Percentiles rank a stretch among this genome's conserved stretches.
phyloP scores from a whole-genome alignment of 2,113 vertebrate species.

The Propithecus coquereli region DNA sequence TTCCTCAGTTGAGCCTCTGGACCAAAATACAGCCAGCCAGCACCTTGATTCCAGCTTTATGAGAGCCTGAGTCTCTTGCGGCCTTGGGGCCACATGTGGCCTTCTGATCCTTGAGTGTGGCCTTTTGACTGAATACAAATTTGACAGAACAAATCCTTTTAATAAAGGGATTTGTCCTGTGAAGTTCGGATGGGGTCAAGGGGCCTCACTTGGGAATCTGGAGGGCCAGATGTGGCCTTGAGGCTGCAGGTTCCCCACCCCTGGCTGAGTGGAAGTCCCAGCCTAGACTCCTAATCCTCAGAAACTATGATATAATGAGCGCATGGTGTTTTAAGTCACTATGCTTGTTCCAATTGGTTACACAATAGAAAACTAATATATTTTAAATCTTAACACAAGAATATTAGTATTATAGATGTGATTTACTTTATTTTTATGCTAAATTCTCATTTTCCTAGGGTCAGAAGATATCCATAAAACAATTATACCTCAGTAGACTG shows the following conservation, averaged over 20 bases:
- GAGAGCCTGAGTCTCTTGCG: neutral
- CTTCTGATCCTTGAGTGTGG: no score
- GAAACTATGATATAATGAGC: neutral
- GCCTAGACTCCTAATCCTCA: neutral
- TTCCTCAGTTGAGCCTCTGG: neutral
- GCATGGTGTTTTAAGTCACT: neutral
- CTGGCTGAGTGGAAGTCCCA: neutral
- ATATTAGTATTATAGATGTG: neutral
- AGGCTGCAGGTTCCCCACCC: no score
- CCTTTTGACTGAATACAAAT: no score
- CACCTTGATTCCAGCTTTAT: neutral
- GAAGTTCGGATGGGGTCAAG: no score
- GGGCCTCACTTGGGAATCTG: no score
- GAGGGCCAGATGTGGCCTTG: no score
- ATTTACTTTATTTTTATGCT: neutral
- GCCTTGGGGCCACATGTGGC: no score
- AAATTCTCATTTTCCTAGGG: neutral
- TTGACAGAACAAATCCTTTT: no score
- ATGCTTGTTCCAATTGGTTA: neutral
- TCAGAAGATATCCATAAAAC: neutral
- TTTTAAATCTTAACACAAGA: neutral
- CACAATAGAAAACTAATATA: neutral
- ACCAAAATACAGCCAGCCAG: neutral
- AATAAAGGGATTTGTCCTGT: no score
- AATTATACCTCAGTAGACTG: neutral